Evolutionary conservation across 92 coral and sea anemone species (phyloP).

Genomic region (Metridium senile): DNA sequence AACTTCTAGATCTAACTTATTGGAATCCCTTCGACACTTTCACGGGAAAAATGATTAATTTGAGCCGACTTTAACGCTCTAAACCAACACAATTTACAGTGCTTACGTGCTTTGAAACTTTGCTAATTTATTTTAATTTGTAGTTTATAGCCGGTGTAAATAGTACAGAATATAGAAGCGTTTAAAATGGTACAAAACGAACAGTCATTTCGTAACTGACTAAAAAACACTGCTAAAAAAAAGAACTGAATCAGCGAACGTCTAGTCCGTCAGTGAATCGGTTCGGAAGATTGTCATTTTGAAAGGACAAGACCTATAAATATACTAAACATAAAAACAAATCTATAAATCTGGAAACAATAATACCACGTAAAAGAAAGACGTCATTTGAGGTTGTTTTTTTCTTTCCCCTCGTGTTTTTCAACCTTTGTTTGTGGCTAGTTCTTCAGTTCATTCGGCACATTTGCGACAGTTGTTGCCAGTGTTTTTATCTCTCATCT

Average conservation of each 20-base stretch:
- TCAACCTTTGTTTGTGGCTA: neutral
- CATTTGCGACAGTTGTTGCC: too few species aligned
- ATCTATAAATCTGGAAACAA: neutral
- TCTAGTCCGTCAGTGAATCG: neutral
- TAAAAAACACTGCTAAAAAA: neutral
- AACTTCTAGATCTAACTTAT: too few species aligned
- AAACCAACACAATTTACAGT: neutral
- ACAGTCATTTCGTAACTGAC: neutral
- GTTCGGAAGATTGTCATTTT: neutral
- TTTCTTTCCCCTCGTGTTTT: neutral
- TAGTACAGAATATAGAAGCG: too few species aligned
- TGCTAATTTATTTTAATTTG: slow-evolving; percentile 4
- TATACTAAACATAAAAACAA: neutral
- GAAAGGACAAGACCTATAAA: neutral
- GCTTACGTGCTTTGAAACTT: neutral
- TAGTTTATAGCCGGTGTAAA: neutral
- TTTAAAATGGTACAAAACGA: neutral
- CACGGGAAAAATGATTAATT: neutral
- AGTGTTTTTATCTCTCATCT: too few species aligned
- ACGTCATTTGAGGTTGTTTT: neutral
- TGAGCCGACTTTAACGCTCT: neutral
- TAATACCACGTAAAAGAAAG: neutral
- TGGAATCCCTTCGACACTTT: too few species aligned
- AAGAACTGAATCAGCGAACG: too few species aligned
- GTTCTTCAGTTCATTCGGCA: too few species aligned